A percentile compares a stretch with the other conserved stretches of the same genome.
Conservation (phyloP, 2,888 invertebrate species). For the Tupiocoris notatus region DNA sequence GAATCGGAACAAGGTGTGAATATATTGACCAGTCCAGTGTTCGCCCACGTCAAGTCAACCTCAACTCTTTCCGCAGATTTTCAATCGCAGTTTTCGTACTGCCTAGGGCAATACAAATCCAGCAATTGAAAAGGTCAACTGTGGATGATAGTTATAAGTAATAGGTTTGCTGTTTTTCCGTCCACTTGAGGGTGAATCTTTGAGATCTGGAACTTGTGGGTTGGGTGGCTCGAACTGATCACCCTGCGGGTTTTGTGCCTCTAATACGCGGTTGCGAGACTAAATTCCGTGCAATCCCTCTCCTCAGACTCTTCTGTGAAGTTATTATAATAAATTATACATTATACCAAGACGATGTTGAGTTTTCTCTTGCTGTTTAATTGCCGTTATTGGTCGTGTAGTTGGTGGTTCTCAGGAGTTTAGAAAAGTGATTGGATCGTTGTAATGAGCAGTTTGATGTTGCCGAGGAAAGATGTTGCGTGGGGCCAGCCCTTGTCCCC, state of each 20-base stretch:
- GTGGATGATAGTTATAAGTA: neutral
- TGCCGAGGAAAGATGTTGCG: neutral
- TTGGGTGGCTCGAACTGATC: neutral
- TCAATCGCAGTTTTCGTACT: neutral
- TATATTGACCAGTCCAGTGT: neutral
- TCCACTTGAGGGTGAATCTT: neutral
- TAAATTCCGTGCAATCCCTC: neutral
- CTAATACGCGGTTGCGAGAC: neutral
- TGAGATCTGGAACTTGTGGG: neutral
- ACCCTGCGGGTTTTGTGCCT: neutral
- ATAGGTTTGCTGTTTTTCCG: neutral
- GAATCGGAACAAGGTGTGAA: no score
- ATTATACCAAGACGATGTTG: neutral
- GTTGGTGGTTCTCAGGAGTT: neutral
- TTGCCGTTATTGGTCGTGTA: neutral
- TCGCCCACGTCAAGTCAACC: neutral
- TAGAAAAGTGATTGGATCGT: neutral
- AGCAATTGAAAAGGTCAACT: neutral
- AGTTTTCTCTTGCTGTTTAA: neutral
- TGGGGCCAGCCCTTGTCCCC: neutral
- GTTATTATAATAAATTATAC: no score
- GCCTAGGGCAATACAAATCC: neutral
- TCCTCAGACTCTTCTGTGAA: neutral
- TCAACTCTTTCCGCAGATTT: neutral
- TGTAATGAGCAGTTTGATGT: neutral